A percentile compares a stretch with the other conserved stretches of the same genome.
Conservation (phyloP, 2,113 vertebrate genomes). For the Clarias gariepinus region DNA sequence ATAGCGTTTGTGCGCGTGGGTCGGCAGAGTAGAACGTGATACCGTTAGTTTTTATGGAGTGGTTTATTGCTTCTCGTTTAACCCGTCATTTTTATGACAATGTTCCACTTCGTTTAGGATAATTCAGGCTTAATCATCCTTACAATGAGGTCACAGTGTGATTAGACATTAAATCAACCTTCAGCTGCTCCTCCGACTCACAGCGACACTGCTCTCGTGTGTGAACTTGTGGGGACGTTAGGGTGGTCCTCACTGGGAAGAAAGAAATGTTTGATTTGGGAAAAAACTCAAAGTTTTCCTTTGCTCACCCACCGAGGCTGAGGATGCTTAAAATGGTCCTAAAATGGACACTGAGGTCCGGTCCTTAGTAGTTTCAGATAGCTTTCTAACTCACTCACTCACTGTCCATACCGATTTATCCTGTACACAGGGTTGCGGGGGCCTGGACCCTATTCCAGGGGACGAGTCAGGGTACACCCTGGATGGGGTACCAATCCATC, state of each 20-base stretch:
- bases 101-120: constrained; percentile 47
- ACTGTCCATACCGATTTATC: too few relatives aligned
- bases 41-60: constrained; percentile 26
- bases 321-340: not conserved
- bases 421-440: too few relatives aligned
- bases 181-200: constrained; percentile 41
- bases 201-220: not conserved
- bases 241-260: not conserved
- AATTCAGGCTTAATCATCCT: constrained; percentile 43
- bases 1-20: constrained; percentile 25
- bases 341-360: not conserved
- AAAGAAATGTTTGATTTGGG: not conserved
- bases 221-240: not conserved
- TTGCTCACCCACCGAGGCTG: not conserved
- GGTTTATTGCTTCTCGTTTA: constrained; percentile 38
- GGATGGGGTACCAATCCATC: too few relatives aligned
- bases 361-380: too few relatives aligned
- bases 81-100: constrained; percentile 39
- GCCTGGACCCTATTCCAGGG: too few relatives aligned
- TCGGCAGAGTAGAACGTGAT: constrained; percentile 6
- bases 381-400: too few relatives aligned
- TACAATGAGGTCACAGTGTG: constrained; percentile 39
- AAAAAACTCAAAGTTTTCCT: not conserved
- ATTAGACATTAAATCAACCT: constrained; percentile 52
- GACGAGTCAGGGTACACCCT: too few relatives aligned